A percentile compares a stretch with the other conserved stretches of the same genome.
phyloP scores from a whole-genome alignment of 2,797 vertebrate species.

The Tapera naevia region DNA sequence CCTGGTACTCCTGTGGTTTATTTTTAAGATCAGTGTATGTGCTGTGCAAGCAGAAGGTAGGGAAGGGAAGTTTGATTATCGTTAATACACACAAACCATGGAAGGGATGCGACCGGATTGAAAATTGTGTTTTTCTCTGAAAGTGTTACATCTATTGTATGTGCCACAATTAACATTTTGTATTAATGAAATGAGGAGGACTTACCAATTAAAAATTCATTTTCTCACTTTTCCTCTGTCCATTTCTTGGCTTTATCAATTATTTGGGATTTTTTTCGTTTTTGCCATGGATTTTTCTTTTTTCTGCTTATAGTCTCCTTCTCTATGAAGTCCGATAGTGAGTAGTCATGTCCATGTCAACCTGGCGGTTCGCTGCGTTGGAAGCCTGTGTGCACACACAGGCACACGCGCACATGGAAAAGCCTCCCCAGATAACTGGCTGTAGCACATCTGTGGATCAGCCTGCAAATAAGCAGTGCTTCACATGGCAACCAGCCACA shows the following conservation, averaged over 20 bases:
- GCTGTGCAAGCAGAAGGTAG: neutral
- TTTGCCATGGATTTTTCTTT: neutral
- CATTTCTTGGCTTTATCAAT: neutral
- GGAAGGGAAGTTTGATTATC: neutral
- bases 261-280: neutral
- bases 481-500: neutral
- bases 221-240: neutral
- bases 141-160: neutral
- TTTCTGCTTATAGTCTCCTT: neutral
- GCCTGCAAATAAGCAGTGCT: neutral
- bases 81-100: neutral
- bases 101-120: neutral
- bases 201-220: neutral
- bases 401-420: rapidly evolving
- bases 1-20: neutral
- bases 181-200: neutral
- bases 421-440: neutral
- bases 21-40: neutral
- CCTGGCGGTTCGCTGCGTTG: rapidly evolving
- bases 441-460: neutral
- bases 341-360: rapidly evolving
- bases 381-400: rapidly evolving
- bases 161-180: neutral
- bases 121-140: neutral
- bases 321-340: neutral